These are phyloP conservation scores for Campopleginae sp. DNA, from an alignment of 2,888 invertebrate genomes.

Conservation along the genomic window DNA sequence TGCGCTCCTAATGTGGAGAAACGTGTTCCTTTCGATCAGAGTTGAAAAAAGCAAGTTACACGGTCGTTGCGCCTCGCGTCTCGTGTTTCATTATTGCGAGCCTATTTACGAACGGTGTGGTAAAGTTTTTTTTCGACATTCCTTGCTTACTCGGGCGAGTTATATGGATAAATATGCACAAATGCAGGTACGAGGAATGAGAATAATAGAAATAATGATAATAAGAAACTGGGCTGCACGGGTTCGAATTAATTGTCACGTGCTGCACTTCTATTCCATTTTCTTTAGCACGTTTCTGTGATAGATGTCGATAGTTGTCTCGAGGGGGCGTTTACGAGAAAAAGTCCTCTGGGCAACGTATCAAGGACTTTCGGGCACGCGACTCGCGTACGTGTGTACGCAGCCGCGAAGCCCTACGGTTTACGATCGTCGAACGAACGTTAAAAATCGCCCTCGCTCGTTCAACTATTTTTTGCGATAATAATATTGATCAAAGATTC, in stretches of 20 bases:
- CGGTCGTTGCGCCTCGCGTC: slow-evolving; percentile 14
- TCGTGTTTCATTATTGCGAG: slow-evolving; percentile 42
- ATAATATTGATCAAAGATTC: slow-evolving; percentile 37
- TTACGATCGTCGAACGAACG: slow-evolving; percentile 64
- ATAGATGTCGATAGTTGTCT: slow-evolving; percentile 34
- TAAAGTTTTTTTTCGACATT: slow-evolving; percentile 58
- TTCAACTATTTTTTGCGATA: slow-evolving; percentile 38
- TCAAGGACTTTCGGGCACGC: slow-evolving; percentile 67
- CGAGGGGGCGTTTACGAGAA: slow-evolving; percentile 22
- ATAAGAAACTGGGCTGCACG: background rate
- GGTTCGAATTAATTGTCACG: slow-evolving; percentile 57
- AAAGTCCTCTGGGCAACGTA: slow-evolving; percentile 61
- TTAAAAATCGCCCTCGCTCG: slow-evolving; percentile 19
- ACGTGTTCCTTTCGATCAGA: slow-evolving; percentile 11
- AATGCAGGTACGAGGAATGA: background rate
- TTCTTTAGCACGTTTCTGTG: background rate
- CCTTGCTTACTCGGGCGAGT: slow-evolving; percentile 44
- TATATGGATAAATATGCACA: background rate
- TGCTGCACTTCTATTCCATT: slow-evolving; percentile 33
- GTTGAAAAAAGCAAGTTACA: background rate
- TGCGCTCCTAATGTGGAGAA: background rate
- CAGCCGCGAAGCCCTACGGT: slow-evolving; percentile 35
- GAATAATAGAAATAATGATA: slow-evolving; percentile 19
- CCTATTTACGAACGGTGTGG: slow-evolving; percentile 43
- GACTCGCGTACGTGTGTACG: slow-evolving; percentile 31